phyloP scores from a whole-genome alignment of 2,113 vertebrate genomes.

The cat (Felis catus) region DNA sequence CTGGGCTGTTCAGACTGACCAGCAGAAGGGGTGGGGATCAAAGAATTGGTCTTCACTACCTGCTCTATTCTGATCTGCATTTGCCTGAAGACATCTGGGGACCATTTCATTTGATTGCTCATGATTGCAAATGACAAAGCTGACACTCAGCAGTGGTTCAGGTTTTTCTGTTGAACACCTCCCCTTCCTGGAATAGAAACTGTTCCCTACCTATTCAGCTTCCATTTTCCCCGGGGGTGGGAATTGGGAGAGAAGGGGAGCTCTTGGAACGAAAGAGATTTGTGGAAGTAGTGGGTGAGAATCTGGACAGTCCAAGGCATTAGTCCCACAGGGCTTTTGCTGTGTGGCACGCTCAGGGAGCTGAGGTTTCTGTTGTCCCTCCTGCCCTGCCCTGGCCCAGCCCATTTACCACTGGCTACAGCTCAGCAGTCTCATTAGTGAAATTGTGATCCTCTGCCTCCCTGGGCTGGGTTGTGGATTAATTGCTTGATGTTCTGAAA shows the following conservation, averaged over 20 bases:
- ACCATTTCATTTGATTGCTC: neutral
- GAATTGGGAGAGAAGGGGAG: neutral
- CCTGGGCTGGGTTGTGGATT: neutral
- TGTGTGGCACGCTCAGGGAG: neutral
- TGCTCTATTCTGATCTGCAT: neutral
- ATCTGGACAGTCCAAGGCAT: neutral
- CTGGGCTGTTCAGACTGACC: neutral
- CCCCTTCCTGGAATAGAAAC: neutral
- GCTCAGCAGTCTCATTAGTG: neutral
- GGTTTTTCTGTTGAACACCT: neutral
- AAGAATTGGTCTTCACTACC: neutral
- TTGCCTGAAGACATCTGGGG: neutral
- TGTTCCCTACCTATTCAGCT: neutral
- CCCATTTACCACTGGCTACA: neutral
- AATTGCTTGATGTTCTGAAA: neutral
- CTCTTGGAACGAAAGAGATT: neutral
- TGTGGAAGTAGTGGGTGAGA: neutral
- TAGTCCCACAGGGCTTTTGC: neutral
- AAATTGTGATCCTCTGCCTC: neutral
- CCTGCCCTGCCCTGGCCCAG: neutral
- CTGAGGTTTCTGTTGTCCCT: neutral
- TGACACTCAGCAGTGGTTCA: neutral
- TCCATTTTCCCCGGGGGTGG: neutral
- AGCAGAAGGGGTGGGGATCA: neutral
- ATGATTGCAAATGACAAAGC: neutral